Percentiles rank a stretch among this genome's conserved stretches.
Evolutionary conservation across 2,888 invertebrate genomes (phyloP).

Genomic region (Pyrrhosoma nymphula): DNA sequence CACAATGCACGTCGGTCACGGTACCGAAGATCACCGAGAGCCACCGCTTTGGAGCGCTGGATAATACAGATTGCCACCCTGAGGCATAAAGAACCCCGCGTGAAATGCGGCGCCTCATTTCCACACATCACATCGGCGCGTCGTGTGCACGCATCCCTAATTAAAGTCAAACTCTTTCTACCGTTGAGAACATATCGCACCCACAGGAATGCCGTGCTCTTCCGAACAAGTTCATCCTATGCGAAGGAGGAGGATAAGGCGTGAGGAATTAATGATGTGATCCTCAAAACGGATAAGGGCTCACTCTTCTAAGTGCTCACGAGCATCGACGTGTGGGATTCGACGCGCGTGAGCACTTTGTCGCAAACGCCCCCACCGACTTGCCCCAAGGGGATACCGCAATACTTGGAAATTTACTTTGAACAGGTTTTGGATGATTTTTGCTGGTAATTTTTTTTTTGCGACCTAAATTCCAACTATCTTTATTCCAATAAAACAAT

Average conservation of each 20-base stretch:
- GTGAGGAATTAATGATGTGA: background rate
- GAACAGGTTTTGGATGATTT: no score
- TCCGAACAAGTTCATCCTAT: background rate
- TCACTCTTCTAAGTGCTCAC: background rate
- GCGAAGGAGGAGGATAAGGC: background rate
- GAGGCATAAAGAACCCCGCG: background rate
- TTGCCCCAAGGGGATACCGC: no score
- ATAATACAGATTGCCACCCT: slow-evolving; percentile 19
- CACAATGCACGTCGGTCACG: no score
- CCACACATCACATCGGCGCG: background rate
- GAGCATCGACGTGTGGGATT: background rate
- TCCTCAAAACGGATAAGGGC: background rate
- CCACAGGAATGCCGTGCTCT: background rate
- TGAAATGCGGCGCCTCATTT: background rate
- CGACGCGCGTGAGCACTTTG: no score
- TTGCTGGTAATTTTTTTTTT: no score
- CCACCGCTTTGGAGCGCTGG: background rate
- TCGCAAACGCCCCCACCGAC: no score
- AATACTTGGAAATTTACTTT: no score
- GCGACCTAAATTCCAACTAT: no score
- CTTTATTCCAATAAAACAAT: no score
- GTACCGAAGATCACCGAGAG: no score
- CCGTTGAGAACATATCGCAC: background rate
- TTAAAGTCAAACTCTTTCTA: background rate
- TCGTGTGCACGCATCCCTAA: background rate